Evolutionary conservation across 2,797 vertebrate species (phyloP).

Genomic region (Zalophus californianus): DNA sequence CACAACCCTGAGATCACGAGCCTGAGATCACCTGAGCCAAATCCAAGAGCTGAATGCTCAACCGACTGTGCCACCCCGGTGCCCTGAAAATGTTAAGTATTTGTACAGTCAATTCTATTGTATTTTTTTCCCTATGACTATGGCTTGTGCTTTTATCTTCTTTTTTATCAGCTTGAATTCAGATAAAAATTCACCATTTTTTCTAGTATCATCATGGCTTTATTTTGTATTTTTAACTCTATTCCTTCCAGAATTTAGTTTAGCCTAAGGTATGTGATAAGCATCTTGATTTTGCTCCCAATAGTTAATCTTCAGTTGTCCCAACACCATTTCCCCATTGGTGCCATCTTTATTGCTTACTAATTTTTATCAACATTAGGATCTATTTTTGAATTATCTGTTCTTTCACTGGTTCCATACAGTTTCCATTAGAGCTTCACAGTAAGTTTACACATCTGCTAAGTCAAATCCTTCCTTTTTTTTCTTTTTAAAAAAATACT

Average conservation of each 20-base stretch:
- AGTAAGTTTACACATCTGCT: slow-evolving; percentile 8
- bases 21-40: background rate
- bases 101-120: background rate
- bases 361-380: slow-evolving; percentile 28
- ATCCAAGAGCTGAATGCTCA: background rate
- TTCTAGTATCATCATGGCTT: background rate
- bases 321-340: background rate
- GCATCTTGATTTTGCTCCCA: background rate
- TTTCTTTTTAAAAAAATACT: slow-evolving; percentile 21
- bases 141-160: slow-evolving; percentile 40
- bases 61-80: background rate
- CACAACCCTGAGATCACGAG: background rate
- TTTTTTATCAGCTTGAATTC: background rate
- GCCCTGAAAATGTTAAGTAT: background rate
- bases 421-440: background rate
- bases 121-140: background rate
- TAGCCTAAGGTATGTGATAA: background rate
- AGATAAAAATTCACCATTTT: background rate
- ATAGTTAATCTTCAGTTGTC: background rate
- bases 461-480: background rate
- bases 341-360: background rate
- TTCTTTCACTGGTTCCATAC: background rate
- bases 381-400: background rate
- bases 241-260: slow-evolving; percentile 29
- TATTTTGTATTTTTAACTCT: slow-evolving; percentile 53